phyloP scores from a whole-genome alignment of 1,140 invertebrate genomes.

The Diabrotica virgifera region DNA sequence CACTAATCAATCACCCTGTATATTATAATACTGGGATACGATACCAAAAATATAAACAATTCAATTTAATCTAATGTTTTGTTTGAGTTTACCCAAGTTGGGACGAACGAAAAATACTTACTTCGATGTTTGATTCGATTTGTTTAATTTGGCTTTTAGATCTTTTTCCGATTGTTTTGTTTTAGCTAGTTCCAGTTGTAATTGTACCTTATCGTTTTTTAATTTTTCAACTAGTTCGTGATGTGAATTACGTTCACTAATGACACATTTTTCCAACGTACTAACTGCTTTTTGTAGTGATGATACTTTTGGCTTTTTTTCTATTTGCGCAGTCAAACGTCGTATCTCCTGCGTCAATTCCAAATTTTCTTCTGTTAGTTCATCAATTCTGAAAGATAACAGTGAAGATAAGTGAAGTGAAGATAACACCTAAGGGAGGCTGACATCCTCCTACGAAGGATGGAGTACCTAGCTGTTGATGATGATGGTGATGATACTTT shows the following conservation, averaged over 20 bases:
- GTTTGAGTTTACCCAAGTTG: no score
- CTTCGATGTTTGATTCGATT: constrained; percentile 24
- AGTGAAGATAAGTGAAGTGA: no score
- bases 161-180: constrained; percentile 30
- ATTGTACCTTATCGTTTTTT: constrained; percentile 44
- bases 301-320: constrained; percentile 31
- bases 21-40: no score
- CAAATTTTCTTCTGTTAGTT: constrained; percentile 37
- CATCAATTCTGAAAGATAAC: constrained; percentile 34
- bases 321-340: constrained; percentile 22
- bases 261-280: constrained; percentile 46
- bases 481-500: no score
- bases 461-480: no score
- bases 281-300: constrained; percentile 45
- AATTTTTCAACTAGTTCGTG: constrained; percentile 47
- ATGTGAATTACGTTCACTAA: constrained; percentile 47
- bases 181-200: constrained; percentile 33
- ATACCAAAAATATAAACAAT: no score
- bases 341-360: constrained; percentile 33
- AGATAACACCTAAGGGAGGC: no score
- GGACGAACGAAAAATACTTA: neutral
- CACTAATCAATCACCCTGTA: no score
- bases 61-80: no score
- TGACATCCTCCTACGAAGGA: no score
- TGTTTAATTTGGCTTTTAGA: constrained; percentile 29